Conservation (phyloP, 30 jellyfish, hydroid and myxozoan species). For the Pelagia noctiluca region DNA sequence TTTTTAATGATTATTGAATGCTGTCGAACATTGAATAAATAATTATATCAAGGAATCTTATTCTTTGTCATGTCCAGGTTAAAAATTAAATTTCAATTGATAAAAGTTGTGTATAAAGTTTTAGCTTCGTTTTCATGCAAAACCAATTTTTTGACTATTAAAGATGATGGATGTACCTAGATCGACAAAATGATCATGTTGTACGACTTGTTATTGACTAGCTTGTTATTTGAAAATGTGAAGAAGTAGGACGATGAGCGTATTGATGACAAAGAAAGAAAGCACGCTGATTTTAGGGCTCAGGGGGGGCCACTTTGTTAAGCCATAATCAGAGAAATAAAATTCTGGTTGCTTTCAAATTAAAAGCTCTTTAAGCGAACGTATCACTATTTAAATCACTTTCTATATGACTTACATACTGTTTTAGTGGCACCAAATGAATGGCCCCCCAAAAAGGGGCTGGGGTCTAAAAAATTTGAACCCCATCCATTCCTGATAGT, state of each 20-base stretch:
- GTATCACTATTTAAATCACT: too few relatives aligned
- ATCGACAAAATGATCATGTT: neutral
- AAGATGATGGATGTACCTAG: constrained; percentile 5
- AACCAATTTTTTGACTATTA: neutral
- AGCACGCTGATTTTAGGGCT: neutral
- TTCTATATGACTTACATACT: too few relatives aligned
- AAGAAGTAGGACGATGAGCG: constrained; percentile 1
- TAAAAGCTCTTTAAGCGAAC: too few relatives aligned
- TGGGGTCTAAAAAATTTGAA: neutral
- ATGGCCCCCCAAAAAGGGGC: constrained; percentile 7
- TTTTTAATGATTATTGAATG: neutral
- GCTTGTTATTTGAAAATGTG: neutral
- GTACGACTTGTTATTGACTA: neutral
- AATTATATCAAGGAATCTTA: neutral
- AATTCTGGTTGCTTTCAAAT: too few relatives aligned
- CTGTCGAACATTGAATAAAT: neutral
- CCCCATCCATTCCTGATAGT: constrained; percentile 3
- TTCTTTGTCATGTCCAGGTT: neutral
- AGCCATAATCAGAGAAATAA: too few relatives aligned
- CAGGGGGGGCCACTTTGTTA: too few relatives aligned
- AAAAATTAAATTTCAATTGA: too few relatives aligned
- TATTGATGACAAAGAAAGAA: neutral
- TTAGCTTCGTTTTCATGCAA: neutral
- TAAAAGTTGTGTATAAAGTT: neutral
- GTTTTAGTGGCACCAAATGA: neutral